These are phyloP conservation scores for Clarias gariepinus DNA, from an alignment of 2,113 vertebrate genomes.

Conservation along the genomic window DNA sequence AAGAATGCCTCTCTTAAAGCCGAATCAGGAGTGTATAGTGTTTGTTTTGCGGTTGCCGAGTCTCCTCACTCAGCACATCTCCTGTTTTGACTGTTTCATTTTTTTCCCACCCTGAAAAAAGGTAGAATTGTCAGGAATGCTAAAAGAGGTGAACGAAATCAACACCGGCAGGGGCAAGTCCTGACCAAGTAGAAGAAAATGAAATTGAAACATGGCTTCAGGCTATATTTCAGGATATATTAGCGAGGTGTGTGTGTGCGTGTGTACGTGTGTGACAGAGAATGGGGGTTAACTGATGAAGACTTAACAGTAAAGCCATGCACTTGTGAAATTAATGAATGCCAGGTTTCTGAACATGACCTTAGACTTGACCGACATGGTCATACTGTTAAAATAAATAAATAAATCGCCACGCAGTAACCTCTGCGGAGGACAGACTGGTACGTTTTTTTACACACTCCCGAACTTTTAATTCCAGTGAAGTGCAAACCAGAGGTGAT, in stretches of 20 bases:
- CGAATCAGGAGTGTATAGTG: neutral
- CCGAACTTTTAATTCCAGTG: neutral
- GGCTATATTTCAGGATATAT: slow-evolving; percentile 50
- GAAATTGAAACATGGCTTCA: slow-evolving; percentile 43
- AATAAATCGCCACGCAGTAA: too few relatives aligned
- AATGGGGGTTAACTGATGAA: neutral
- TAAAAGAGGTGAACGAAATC: neutral
- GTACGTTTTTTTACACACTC: neutral
- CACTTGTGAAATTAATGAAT: neutral
- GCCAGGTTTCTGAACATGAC: neutral
- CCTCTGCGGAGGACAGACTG: neutral
- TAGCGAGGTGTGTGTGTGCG: slow-evolving; percentile 10
- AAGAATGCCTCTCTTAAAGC: neutral
- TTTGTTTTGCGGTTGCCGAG: neutral
- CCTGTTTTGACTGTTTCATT: slow-evolving; percentile 11
- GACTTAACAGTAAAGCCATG: neutral
- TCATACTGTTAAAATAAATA: neutral
- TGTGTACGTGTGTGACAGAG: neutral
- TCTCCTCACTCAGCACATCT: neutral
- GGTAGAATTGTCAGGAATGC: neutral
- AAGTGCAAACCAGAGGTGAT: neutral
- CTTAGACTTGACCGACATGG: neutral
- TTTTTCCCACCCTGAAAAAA: neutral
- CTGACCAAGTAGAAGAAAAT: slow-evolving; percentile 21
- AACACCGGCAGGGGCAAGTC: neutral